Evolutionary conservation across 2,797 vertebrate genomes (phyloP).

Genomic region (Notoglanidium macrostoma): DNA sequence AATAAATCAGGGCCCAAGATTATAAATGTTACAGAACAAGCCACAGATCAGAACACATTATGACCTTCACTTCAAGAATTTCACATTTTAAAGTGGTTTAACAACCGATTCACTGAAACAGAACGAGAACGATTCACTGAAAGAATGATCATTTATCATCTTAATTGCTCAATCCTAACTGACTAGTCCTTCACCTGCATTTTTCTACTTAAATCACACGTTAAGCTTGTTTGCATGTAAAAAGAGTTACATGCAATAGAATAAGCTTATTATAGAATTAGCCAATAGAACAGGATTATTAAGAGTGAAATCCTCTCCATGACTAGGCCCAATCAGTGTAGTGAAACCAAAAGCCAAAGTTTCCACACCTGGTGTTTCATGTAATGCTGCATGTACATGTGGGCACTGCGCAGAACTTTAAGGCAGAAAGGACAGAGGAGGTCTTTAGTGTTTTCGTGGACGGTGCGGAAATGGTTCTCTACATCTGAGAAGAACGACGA

Average conservation of each 20-base stretch:
- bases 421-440: conserved; percentile 98
- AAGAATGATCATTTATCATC: neutral
- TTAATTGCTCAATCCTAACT: neutral
- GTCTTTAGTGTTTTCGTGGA: conserved; percentile 95
- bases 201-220: neutral
- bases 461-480: conserved; percentile 90
- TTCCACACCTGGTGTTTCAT: conserved; percentile 93
- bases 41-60: neutral
- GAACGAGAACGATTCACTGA: too few species aligned
- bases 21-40: neutral
- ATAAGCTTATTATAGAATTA: neutral
- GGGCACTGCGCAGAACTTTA: conserved; percentile 91
- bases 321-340: neutral
- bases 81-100: neutral
- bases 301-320: neutral
- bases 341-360: neutral
- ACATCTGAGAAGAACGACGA: conserved; percentile 96
- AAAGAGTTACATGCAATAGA: neutral
- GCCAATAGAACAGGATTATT: neutral
- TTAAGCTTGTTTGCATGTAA: neutral
- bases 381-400: conserved; percentile 95
- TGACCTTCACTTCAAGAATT: neutral
- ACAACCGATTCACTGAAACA: neutral
- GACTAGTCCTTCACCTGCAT: neutral
- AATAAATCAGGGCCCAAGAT: neutral